Evolutionary conservation across 2,113 vertebrate genomes (phyloP).

Genomic region (Neolamprologus sp.): DNA sequence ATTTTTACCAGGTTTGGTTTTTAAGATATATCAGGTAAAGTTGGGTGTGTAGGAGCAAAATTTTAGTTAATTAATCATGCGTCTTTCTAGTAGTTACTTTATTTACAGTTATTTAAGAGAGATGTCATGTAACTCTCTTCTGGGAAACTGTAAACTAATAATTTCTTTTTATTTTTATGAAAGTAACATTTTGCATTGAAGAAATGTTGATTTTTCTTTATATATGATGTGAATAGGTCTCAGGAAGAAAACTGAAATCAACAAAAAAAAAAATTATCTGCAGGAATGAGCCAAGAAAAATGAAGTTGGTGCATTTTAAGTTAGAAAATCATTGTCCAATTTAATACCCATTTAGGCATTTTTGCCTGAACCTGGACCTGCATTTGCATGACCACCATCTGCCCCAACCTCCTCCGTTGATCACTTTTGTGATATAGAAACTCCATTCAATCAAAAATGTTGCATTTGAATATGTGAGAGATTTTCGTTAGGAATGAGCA

Average conservation of each 20-base stretch:
- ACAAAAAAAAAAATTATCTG: fast-evolving
- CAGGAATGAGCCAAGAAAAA: background rate
- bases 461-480: background rate
- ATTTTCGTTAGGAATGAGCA: background rate
- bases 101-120: background rate
- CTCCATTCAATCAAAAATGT: background rate
- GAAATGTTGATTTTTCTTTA: background rate
- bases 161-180: background rate
- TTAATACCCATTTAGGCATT: background rate
- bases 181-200: background rate
- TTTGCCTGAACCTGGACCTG: background rate
- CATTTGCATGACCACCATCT: background rate
- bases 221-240: background rate
- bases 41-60: background rate
- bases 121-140: background rate
- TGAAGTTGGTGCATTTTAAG: background rate
- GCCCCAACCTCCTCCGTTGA: background rate
- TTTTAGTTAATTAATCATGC: background rate
- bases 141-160: background rate
- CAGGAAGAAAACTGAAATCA: background rate
- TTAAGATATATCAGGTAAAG: background rate
- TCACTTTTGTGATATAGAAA: background rate
- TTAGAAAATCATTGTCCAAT: background rate
- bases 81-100: background rate
- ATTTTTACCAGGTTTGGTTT: background rate